Base-by-base conservation (phyloP, 2,888 invertebrate genomes). In the Lepidochrysops patricia region DNA sequence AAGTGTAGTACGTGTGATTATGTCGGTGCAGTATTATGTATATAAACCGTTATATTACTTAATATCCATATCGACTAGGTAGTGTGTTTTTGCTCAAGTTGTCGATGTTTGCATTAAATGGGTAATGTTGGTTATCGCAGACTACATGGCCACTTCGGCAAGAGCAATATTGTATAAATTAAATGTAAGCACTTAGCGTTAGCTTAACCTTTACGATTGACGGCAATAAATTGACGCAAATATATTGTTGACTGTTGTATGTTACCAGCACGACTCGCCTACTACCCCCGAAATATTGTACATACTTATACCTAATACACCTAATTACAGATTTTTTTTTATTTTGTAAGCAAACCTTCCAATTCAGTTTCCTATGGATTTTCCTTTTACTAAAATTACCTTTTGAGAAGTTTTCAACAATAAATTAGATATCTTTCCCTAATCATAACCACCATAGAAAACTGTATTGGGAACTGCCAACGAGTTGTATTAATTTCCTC, bases 291-390 rank as follows among this genome's bases (percentile, higher is more conserved):
- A 1, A 23, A 23, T n/a, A 37, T 15, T 37, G 15, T 37, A 37
- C 15, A 37, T 15, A 37, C 6, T n/a, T n/a, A n/a, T n/a, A n/a
- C n/a, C n/a, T n/a, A n/a, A n/a, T n/a, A n/a, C n/a, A 23, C 19
- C 57, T 58, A 15, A 66, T 72, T 82, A 83, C 83, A 84, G 83
- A 84, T 84, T 77, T 74, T 72, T 74, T 75, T 75, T 75, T 77
- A 29, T 54, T 29, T 54, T 29, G 15, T 32, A 54, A 32, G 54
- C 19, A 32, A 32, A 9, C 9, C 1, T 23, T 32, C 32, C 19
- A 19, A 54, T 54, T 12, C 32, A 54, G 19, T 70, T 64, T 68
- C 2, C 49, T 37, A 12, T 35, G 50, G 34, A n/a, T 58, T 60
- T 9, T 37, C 49, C 43, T 35, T 57, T 32, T 61, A 25, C 26